A percentile compares a stretch with the other conserved stretches of the same genome.
These are phyloP conservation scores for Miltochrista miniata DNA, from an alignment of 2,888 invertebrate species.

Conservation along the genomic window DNA sequence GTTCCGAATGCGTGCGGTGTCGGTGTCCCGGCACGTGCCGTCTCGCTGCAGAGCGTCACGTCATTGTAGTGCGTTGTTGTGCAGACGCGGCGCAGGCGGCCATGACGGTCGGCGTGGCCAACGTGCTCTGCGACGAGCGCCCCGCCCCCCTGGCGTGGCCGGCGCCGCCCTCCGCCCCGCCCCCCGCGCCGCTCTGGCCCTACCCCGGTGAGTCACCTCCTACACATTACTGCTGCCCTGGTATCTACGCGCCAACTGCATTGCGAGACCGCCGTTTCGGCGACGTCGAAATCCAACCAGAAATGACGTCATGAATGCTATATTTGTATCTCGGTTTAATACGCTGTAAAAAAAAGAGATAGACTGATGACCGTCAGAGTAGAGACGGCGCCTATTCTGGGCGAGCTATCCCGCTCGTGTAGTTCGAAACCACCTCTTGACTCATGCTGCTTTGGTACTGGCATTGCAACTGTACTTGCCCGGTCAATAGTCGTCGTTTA, in stretches of 20 bases:
- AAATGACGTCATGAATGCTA: constrained; percentile 17
- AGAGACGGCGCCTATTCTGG: constrained; percentile 43
- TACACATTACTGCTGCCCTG: constrained; percentile 67
- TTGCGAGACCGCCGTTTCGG: constrained; percentile 73
- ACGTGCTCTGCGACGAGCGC: constrained; percentile 86
- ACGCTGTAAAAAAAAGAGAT: constrained; percentile 30
- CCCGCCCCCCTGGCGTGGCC: constrained; percentile 84
- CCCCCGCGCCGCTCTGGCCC: constrained; percentile 91
- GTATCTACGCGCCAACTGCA: constrained; percentile 83
- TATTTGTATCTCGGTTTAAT: constrained; percentile 16
- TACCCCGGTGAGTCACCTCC: constrained; percentile 88
- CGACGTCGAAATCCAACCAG: constrained; percentile 38
- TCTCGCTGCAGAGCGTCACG: constrained; percentile 53
- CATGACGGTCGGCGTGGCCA: constrained; percentile 86
- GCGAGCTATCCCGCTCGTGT: constrained; percentile 43
- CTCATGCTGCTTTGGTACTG: constrained; percentile 74
- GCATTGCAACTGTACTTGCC: constrained; percentile 72
- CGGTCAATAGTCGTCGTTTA: constrained; percentile 54
- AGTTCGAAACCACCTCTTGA: constrained; percentile 52
- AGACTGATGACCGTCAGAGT: constrained; percentile 18
- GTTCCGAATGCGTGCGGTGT: constrained; percentile 2
- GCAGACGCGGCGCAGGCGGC: constrained; percentile 86
- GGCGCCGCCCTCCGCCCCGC: constrained; percentile 81
- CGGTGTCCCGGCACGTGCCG: constrained; percentile 44
- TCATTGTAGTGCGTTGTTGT: constrained; percentile 66